A percentile compares a stretch with the other conserved stretches of the same genome.
Conservation (phyloP, 2,113 vertebrate species). For the Lagopus leucura region DNA sequence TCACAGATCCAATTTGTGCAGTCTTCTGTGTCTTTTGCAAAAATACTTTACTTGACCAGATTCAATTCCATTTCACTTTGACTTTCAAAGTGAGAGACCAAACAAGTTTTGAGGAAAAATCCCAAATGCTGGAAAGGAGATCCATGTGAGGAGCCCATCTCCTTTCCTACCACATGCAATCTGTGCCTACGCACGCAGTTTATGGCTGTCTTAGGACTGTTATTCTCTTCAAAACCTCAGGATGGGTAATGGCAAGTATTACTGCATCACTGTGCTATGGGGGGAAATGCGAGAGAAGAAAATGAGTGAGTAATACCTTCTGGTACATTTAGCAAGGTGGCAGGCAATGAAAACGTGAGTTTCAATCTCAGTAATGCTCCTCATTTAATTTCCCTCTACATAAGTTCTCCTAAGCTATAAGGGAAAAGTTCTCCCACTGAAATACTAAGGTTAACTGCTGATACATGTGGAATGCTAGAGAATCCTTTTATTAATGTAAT, state of each 20-base stretch:
- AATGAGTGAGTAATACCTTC: not conserved
- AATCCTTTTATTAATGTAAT: not conserved
- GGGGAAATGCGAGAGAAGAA: not conserved
- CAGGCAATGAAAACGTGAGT: not conserved
- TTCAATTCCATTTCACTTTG: slow-evolving; percentile 57
- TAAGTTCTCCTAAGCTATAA: not conserved
- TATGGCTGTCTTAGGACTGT: not conserved
- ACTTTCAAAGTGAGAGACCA: slow-evolving; percentile 41
- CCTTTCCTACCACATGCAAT: not conserved
- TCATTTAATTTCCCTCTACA: not conserved
- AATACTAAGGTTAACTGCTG: not conserved
- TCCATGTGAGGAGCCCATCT: not conserved
- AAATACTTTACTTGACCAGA: slow-evolving; percentile 45
- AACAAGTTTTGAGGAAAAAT: not conserved
- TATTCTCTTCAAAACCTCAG: not conserved
- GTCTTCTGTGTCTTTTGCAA: slow-evolving; percentile 19
- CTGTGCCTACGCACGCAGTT: rapidly evolving
- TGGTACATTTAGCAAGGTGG: not conserved
- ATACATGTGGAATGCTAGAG: not conserved
- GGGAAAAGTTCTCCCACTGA: not conserved
- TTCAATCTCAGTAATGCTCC: not conserved
- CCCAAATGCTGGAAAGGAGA: not conserved
- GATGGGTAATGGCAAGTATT: not conserved
- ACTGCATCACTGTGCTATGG: not conserved
- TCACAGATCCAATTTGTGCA: slow-evolving; percentile 36